Evolutionary conservation across 2,797 vertebrate species (phyloP).

Genomic region (Picus viridis): DNA sequence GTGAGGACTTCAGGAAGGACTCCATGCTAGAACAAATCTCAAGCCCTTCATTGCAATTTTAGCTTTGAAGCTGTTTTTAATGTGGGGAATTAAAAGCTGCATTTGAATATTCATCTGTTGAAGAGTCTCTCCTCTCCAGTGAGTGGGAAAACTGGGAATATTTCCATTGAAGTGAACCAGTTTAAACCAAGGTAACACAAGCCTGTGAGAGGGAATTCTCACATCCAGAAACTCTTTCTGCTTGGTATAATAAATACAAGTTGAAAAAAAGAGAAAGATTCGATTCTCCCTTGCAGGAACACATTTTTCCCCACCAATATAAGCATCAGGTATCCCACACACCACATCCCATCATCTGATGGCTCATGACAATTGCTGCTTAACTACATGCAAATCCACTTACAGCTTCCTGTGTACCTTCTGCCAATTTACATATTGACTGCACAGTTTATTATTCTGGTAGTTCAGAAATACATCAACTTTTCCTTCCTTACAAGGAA

Average conservation of each 20-base stretch:
- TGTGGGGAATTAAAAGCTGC: background rate
- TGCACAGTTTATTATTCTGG: background rate
- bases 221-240: background rate
- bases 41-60: background rate
- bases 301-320: background rate
- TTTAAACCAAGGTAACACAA: background rate
- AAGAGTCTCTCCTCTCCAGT: background rate
- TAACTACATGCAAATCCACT: background rate
- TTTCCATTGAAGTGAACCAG: background rate
- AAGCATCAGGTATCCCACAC: background rate
- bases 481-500: background rate
- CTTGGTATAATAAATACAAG: background rate
- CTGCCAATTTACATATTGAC: background rate
- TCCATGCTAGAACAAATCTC: background rate
- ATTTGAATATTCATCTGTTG: background rate
- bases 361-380: background rate
- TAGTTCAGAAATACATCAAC: background rate
- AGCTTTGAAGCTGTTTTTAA: background rate
- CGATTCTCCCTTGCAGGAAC: background rate
- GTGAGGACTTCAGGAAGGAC: background rate
- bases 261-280: background rate
- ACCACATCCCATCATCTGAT: background rate
- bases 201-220: background rate
- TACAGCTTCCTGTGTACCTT: background rate
- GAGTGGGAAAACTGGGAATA: background rate